Percentiles rank a stretch among this genome's conserved stretches.
These are phyloP conservation scores for Rapana venosa DNA, from an alignment of 2,888 invertebrate species.

Conservation along the genomic window DNA sequence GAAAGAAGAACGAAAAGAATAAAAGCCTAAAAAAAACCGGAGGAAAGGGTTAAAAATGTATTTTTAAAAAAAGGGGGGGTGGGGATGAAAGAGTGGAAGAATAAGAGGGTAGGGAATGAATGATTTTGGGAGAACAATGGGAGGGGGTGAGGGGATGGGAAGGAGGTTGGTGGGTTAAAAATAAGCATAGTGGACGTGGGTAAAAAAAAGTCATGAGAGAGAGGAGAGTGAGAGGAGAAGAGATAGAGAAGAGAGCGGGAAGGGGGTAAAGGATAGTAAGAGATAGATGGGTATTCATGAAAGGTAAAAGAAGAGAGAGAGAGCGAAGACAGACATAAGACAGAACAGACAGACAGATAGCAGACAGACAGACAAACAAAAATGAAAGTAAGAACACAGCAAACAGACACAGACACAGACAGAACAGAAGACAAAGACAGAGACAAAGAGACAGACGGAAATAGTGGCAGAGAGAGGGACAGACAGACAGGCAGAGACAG, in stretches of 20 bases:
- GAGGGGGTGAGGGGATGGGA: not conserved
- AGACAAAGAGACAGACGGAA: not conserved
- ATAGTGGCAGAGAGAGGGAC: not conserved
- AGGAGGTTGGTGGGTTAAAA: not conserved
- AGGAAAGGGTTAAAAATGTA: not conserved
- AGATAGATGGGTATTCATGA: not conserved
- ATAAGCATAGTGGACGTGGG: not conserved
- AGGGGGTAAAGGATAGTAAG: not conserved
- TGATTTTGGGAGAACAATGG: not conserved
- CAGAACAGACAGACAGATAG: no score
- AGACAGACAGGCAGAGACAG: not conserved
- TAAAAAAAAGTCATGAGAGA: not conserved
- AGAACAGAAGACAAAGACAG: not conserved
- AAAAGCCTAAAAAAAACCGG: not conserved
- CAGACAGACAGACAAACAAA: no score
- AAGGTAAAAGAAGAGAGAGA: no score
- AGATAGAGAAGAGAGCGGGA: not conserved
- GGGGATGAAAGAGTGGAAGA: not conserved
- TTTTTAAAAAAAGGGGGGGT: not conserved
- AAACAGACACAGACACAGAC: not conserved
- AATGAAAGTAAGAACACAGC: no score
- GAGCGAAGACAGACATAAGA: no score
- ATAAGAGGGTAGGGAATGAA: not conserved
- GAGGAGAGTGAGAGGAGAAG: not conserved
- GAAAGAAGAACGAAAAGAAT: not conserved